phyloP scores from a whole-genome alignment of 2,113 vertebrate species.

The Paradisaea rubra region DNA sequence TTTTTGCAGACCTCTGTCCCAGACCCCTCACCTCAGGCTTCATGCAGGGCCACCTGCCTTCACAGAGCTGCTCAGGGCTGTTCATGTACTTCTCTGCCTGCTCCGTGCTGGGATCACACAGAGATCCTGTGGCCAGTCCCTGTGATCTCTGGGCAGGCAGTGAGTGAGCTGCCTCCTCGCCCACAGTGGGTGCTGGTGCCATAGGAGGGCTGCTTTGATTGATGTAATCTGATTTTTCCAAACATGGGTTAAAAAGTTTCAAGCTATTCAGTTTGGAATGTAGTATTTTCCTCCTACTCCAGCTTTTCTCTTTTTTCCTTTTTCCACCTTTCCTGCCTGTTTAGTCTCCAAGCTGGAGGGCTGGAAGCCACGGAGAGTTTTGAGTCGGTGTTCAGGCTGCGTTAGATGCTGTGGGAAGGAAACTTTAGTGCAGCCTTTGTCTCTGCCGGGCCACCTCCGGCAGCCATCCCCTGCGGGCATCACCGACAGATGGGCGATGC shows the following conservation, averaged over 20 bases:
- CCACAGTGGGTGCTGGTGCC: neutral
- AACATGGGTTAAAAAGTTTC: neutral
- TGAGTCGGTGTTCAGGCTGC: accelerated
- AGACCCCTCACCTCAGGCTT: neutral
- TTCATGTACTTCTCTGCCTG: accelerated
- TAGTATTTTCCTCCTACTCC: neutral
- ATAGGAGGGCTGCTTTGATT: accelerated
- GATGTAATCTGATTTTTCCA: neutral
- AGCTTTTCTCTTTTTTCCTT: neutral
- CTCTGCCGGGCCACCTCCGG: accelerated
- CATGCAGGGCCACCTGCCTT: neutral
- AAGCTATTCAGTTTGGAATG: neutral
- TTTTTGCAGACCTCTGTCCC: neutral
- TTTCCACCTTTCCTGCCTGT: neutral
- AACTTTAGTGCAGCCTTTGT: neutral
- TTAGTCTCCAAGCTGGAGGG: accelerated
- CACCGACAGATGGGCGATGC: neutral
- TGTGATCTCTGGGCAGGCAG: neutral
- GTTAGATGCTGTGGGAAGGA: neutral
- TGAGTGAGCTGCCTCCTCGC: accelerated
- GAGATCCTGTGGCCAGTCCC: no score
- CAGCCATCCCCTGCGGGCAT: accelerated
- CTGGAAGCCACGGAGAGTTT: neutral
- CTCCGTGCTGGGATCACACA: neutral
- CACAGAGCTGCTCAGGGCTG: neutral